phyloP scores from a whole-genome alignment of 2,797 vertebrate genomes.

The Pangasius larnaudii region DNA sequence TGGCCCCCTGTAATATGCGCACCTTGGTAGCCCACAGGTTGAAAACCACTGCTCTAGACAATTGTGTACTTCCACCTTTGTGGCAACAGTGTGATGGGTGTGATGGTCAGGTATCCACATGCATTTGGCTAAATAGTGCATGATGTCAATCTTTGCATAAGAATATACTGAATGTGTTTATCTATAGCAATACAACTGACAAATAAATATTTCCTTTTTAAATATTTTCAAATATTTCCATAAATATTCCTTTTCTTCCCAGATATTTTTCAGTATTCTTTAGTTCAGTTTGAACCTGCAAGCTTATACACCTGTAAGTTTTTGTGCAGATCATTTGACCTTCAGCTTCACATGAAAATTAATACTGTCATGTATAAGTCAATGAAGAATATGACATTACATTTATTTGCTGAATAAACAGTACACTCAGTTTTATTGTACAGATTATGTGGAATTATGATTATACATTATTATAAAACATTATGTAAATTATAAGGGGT shows the following conservation, averaged over 20 bases:
- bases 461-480: constrained; percentile 1
- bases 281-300: neutral
- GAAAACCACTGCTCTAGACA: neutral
- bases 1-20: no score
- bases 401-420: neutral
- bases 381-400: neutral
- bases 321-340: neutral
- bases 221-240: neutral
- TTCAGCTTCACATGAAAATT: neutral
- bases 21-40: no score
- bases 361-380: neutral
- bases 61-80: neutral
- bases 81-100: neutral
- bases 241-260: constrained; percentile 6
- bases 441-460: neutral
- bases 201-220: neutral
- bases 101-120: constrained; percentile 2
- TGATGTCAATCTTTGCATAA: neutral
- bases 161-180: neutral
- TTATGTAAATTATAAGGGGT: neutral
- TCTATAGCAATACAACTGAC: neutral
- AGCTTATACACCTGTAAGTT: constrained; percentile 20
- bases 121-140: neutral
- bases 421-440: neutral
- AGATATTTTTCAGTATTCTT: constrained; percentile 5